A percentile compares a stretch with the other conserved stretches of the same genome.
phyloP scores from a whole-genome alignment of 2,797 vertebrate genomes.

The Molossus alvarezi region DNA sequence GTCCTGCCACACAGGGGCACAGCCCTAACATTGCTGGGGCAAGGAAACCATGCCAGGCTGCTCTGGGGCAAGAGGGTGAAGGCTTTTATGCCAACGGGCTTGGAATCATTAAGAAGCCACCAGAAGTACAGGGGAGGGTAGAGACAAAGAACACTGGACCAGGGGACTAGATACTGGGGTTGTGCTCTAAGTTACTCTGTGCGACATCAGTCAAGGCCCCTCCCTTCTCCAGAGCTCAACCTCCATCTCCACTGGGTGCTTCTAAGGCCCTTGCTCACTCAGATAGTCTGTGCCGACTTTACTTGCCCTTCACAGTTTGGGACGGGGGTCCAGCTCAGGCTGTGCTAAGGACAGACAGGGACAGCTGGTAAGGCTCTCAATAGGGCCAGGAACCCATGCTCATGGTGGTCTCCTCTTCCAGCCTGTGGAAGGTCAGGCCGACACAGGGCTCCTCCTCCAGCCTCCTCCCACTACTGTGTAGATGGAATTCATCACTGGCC shows the following conservation, averaged over 20 bases:
- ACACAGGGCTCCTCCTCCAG: background rate
- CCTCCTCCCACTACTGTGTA: background rate
- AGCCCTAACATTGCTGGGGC: background rate
- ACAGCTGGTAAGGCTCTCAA: conserved; percentile 16
- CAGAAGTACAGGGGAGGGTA: background rate
- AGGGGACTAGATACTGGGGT: background rate
- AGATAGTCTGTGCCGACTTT: background rate
- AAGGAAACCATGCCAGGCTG: background rate
- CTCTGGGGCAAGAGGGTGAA: background rate
- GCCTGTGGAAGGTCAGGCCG: background rate
- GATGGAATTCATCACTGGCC: background rate
- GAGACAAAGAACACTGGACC: background rate
- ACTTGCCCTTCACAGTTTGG: conserved; percentile 16
- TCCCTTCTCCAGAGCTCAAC: background rate
- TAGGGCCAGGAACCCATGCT: background rate
- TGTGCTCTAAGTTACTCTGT: background rate
- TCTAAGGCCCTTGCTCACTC: background rate
- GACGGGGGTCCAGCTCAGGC: background rate
- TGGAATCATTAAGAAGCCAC: background rate
- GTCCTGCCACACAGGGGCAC: conserved; percentile 18
- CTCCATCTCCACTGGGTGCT: background rate
- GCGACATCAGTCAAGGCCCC: background rate
- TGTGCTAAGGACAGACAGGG: conserved; percentile 31
- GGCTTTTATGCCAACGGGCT: conserved; percentile 43
- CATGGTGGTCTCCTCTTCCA: background rate